These are phyloP conservation scores for Neocrepidodera transversa DNA, from an alignment of 2,888 invertebrate genomes.

Conservation along the genomic window DNA sequence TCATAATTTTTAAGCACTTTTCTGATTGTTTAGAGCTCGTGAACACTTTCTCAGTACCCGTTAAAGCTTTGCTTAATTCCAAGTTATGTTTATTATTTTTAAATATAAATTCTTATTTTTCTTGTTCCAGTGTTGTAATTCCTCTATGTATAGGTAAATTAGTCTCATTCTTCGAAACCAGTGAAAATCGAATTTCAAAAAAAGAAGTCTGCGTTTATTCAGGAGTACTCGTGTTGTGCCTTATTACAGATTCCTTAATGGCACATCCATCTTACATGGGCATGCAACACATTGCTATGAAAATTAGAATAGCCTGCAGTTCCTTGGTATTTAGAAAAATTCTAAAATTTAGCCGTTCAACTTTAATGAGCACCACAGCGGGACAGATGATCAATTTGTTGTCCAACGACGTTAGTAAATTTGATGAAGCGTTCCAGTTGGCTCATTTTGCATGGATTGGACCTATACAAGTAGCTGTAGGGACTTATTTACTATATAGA, in stretches of 20 bases:
- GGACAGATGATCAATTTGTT: conserved; percentile 62
- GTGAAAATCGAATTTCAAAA: conserved; percentile 46
- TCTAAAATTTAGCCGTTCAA: conserved; percentile 59
- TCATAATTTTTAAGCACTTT: too few relatives aligned
- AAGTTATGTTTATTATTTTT: too few relatives aligned
- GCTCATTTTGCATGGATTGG: conserved; percentile 82
- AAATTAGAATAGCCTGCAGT: conserved; percentile 82
- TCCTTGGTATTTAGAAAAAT: conserved; percentile 69
- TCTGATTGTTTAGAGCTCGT: neutral
- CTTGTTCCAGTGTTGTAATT: conserved; percentile 49
- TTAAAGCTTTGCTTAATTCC: too few relatives aligned
- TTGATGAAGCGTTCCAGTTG: conserved; percentile 89
- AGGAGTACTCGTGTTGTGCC: conserved; percentile 66
- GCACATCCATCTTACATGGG: conserved; percentile 87
- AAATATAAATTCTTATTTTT: too few relatives aligned
- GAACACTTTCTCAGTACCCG: too few relatives aligned
- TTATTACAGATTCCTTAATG: conserved; percentile 50
- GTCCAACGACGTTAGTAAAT: conserved; percentile 75
- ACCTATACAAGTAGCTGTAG: conserved; percentile 68
- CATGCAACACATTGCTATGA: conserved; percentile 83
- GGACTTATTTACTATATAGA: conserved; percentile 64
- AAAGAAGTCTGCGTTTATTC: conserved; percentile 79
- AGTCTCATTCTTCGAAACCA: conserved; percentile 68
- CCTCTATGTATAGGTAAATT: conserved; percentile 68
- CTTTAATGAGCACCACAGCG: conserved; percentile 65